phyloP scores from a whole-genome alignment of 2,797 vertebrate species.

The Euphonia xanthogaster region DNA sequence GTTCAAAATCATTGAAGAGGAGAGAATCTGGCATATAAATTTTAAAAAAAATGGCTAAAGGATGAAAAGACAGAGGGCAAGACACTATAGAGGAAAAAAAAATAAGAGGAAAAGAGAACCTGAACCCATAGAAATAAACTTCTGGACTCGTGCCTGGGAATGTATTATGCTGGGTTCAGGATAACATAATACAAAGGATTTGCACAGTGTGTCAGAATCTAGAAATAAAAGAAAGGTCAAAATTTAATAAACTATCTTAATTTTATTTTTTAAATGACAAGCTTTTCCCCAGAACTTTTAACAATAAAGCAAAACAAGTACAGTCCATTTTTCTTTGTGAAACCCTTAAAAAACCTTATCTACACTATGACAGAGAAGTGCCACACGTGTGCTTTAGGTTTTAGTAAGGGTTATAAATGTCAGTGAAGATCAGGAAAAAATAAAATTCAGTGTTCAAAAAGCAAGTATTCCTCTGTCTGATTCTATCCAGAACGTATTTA shows the following conservation, averaged over 20 bases:
- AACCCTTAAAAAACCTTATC: neutral
- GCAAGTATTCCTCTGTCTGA: neutral
- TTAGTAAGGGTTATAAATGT: constrained; percentile 13
- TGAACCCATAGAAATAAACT: neutral
- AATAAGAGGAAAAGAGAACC: neutral
- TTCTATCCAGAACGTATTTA: neutral
- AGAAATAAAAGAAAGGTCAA: neutral
- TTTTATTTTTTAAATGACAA: neutral
- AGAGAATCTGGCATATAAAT: constrained; percentile 29
- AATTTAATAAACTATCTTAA: neutral
- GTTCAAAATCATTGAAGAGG: constrained; percentile 26
- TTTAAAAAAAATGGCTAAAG: constrained; percentile 11
- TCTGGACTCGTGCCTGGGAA: neutral
- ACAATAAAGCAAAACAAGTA: neutral
- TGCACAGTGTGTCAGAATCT: neutral
- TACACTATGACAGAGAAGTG: neutral
- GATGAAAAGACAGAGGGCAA: constrained; percentile 39
- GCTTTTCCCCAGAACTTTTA: neutral
- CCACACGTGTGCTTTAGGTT: neutral
- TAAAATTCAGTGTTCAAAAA: constrained; percentile 13
- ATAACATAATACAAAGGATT: neutral
- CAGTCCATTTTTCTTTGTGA: neutral
- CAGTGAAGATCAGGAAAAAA: neutral
- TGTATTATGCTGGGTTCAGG: neutral
- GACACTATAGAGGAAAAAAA: neutral